phyloP scores from a whole-genome alignment of 92 coral and sea anemone species.

The Epizoanthus fatuus region DNA sequence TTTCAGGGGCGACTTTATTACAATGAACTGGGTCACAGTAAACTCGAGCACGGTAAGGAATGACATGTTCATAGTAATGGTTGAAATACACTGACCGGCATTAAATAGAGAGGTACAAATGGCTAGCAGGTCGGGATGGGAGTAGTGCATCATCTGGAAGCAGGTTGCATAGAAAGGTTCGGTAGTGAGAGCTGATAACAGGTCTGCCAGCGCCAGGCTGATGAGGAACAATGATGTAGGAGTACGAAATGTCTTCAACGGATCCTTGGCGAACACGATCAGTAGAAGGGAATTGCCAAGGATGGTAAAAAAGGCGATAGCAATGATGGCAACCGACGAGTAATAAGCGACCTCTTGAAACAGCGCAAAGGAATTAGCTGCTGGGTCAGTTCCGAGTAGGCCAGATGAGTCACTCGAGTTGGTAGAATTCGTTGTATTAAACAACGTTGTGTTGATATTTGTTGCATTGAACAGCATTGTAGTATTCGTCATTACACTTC shows the following conservation, averaged over 20 bases:
- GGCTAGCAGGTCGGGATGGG: neutral
- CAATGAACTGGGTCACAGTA: constrained; percentile 6
- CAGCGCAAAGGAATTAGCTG: neutral
- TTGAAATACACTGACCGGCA: neutral
- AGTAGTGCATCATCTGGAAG: no score
- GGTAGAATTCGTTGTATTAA: no score
- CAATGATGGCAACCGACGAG: constrained; percentile 39
- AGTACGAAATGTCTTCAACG: constrained; percentile 39
- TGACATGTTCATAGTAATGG: neutral
- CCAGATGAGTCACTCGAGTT: no score
- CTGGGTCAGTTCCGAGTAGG: no score
- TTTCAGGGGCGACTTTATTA: neutral
- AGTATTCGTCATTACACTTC: no score
- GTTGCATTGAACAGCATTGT: no score
- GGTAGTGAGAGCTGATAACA: constrained; percentile 18
- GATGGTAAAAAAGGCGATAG: constrained; percentile 27
- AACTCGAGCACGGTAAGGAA: neutral
- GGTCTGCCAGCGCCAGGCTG: constrained; percentile 43
- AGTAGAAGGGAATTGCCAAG: constrained; percentile 36
- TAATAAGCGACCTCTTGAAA: constrained; percentile 29
- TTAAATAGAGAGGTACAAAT: neutral
- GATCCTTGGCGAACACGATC: constrained; percentile 37
- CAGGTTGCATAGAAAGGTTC: constrained; percentile 35
- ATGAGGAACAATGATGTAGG: constrained; percentile 44
- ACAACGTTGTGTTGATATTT: no score